Base-by-base conservation (phyloP, 2,888 invertebrate genomes). In the Caprella mutica region DNA sequence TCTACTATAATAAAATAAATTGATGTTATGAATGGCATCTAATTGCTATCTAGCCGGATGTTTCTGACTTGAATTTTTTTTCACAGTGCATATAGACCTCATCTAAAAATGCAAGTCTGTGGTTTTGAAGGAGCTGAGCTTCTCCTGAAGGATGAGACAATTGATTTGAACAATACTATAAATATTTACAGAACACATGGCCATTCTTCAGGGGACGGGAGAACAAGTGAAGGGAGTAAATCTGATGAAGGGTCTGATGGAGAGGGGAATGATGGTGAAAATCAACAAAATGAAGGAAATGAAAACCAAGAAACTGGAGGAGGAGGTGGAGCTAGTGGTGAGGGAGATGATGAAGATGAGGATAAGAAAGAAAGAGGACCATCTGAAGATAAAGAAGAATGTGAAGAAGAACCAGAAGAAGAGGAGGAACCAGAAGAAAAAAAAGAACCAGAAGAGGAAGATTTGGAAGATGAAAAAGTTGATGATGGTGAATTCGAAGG, bases 361-460 rank as follows among this genome's bases (percentile, higher is more conserved):
- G 48, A 48, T 24, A 30, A 48, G 17, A 30, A 30, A 19, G 27
- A 48, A n/a, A 48, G 48, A 48, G 21, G 48, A 14, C 14, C 33
- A 9, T 24, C 26, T 3, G 21, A 19, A 17, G 48, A 48, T 8
- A 30, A 48, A 19, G 48, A 48, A 30, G 27, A 48, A 14, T 21
- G 9, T 48, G 48, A 27, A 29, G 48, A 27, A 33, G 26, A 44
- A 44, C 26, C 5, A 19, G 14, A 57, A 35, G 50, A 61, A 52
- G 39, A 56, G 43, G 17, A 52, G 27, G 24, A 44, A 33, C 5
- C 33, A 50, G 35, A 58, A 60, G 53, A 30, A 48, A 23, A 56
- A 54, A 50, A 48, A 40, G 27, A 56, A 56, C n/a, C n/a, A n/a
- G 52, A 57, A 17, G 26, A 57, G 40, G 56, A 56, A 42, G 50